A percentile compares a stretch with the other conserved stretches of the same genome.
phyloP scores from a whole-genome alignment of 2,113 vertebrate genomes.

The Nannobrachium achirus region DNA sequence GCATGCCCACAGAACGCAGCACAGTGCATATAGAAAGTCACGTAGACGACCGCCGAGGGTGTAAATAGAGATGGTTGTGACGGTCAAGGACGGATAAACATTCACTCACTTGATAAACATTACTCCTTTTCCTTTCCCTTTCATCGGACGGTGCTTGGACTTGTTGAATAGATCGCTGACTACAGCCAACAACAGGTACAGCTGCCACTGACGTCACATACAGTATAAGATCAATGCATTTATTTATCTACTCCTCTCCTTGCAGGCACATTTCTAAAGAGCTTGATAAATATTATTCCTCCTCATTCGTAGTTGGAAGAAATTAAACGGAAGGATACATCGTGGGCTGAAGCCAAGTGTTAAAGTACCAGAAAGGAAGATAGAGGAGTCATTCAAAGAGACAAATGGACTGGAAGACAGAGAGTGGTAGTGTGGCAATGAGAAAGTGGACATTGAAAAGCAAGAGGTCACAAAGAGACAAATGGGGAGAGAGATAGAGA shows the following conservation, averaged over 20 bases:
- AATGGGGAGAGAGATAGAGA: not conserved
- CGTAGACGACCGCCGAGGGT: too few species aligned
- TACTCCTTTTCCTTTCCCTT: not conserved
- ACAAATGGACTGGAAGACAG: not conserved
- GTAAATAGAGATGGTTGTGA: not conserved
- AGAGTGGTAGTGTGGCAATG: not conserved
- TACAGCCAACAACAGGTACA: too few species aligned
- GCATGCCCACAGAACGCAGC: too few species aligned
- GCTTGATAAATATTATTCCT: slow-evolving; percentile 1
- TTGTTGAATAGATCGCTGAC: too few species aligned
- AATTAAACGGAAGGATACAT: not conserved
- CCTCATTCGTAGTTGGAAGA: not conserved
- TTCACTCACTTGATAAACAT: slow-evolving; percentile 8
- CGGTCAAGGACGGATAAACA: slow-evolving; percentile 26
- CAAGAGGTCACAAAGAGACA: not conserved
- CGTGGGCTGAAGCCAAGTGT: not conserved
- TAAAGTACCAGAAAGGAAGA: not conserved
- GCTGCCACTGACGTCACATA: too few species aligned
- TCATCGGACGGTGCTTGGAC: too few species aligned
- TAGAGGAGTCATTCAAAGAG: not conserved
- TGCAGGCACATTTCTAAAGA: not conserved
- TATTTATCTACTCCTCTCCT: too few species aligned
- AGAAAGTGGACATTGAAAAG: too few species aligned
- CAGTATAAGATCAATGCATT: too few species aligned
- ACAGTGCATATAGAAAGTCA: not conserved